Percentiles rank a stretch among this genome's conserved stretches.
phyloP scores from a whole-genome alignment of 2,113 vertebrate genomes.

The Indri indri region DNA sequence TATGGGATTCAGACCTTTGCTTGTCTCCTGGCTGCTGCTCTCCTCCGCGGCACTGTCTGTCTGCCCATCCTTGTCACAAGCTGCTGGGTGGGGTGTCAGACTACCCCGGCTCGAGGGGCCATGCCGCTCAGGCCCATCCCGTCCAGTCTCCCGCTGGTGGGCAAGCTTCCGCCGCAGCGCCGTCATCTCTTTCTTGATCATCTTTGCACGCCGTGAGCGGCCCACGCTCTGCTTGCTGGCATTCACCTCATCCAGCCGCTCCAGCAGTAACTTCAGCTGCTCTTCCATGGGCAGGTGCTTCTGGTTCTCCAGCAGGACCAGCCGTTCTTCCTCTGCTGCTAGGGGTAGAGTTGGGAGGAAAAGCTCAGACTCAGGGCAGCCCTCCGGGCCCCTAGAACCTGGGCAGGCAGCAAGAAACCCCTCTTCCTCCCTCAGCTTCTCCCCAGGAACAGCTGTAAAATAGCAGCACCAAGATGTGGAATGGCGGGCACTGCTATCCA shows the following conservation, averaged over 20 bases:
- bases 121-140: conserved; percentile 85
- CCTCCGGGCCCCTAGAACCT: conserved; percentile 39
- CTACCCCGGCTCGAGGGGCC: conserved; percentile 81
- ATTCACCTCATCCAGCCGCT: conserved; percentile 91
- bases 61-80: conserved; percentile 88
- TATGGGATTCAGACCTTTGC: conserved; percentile 86
- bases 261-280: conserved; percentile 94
- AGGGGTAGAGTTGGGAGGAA: not conserved
- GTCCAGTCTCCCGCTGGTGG: conserved; percentile 91
- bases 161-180: conserved; percentile 95
- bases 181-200: conserved; percentile 97
- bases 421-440: not conserved
- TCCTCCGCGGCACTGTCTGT: conserved; percentile 95
- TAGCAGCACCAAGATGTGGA: not conserved
- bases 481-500: not conserved
- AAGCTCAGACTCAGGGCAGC: conserved; percentile 16
- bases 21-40: conserved; percentile 98
- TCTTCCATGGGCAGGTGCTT: conserved; percentile 94
- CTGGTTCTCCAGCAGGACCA: conserved; percentile 92
- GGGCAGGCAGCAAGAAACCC: conserved; percentile 27
- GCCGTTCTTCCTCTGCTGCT: conserved; percentile 86
- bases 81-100: conserved; percentile 84
- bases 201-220: conserved; percentile 94
- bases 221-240: conserved; percentile 95
- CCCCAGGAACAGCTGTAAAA: not conserved